phyloP scores from a whole-genome alignment of 2,797 vertebrate species.

The Gymnothorax reevesii region DNA sequence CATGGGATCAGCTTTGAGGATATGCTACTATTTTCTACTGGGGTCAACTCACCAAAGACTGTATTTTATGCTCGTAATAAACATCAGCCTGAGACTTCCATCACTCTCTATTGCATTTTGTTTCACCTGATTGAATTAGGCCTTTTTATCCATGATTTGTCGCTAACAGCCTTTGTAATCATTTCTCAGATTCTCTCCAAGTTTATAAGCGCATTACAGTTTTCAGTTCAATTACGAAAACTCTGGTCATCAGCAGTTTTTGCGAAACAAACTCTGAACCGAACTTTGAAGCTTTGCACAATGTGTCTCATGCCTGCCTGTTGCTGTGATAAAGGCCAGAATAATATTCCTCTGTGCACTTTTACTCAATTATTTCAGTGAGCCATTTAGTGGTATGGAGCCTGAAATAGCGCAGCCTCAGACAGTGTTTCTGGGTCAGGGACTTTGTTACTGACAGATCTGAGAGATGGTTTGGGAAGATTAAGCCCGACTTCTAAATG shows the following conservation, averaged over 20 bases:
- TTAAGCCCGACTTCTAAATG: background rate
- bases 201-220: background rate
- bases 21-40: too few relatives aligned
- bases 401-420: constrained; percentile 6
- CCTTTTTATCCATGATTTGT: background rate
- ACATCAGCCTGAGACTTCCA: too few relatives aligned
- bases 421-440: background rate
- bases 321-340: background rate
- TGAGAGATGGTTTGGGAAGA: background rate
- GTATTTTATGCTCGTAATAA: too few relatives aligned
- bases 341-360: background rate
- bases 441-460: constrained; percentile 1
- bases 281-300: constrained; percentile 7
- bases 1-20: too few relatives aligned
- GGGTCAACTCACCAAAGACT: too few relatives aligned
- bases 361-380: constrained; percentile 22
- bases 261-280: background rate
- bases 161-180: background rate
- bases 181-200: background rate
- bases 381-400: background rate
- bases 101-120: too few relatives aligned
- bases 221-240: background rate
- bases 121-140: background rate
- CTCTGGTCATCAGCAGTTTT: background rate
- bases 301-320: background rate